These are phyloP conservation scores for Cheilosia vernalis DNA, from an alignment of 2,888 invertebrate genomes.

Conservation along the genomic window DNA sequence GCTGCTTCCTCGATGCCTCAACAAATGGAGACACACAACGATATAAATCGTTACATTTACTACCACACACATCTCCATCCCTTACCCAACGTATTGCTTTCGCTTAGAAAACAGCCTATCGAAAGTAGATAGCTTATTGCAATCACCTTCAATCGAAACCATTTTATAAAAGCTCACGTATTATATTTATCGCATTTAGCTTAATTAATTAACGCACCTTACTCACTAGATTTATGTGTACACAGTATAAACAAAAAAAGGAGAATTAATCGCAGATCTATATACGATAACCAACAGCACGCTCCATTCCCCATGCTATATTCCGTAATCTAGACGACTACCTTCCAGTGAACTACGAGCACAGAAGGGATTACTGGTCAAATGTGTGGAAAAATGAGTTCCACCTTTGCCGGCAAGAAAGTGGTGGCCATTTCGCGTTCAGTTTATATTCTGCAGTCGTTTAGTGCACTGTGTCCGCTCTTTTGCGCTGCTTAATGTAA, in stretches of 20 bases:
- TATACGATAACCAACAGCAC: constrained; percentile 39
- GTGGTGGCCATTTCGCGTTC: constrained; percentile 19
- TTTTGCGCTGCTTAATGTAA: constrained; percentile 2
- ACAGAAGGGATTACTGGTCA: constrained; percentile 64
- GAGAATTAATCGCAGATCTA: constrained; percentile 41
- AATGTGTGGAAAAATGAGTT: constrained; percentile 56
- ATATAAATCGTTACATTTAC: too few species aligned
- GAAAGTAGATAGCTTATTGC: neutral
- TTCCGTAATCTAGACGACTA: constrained; percentile 25
- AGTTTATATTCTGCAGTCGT: constrained; percentile 58
- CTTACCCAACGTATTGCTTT: neutral
- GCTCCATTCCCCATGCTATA: constrained; percentile 32
- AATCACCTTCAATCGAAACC: constrained; percentile 15
- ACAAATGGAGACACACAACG: too few species aligned
- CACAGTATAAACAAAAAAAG: constrained; percentile 3
- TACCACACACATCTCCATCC: neutral
- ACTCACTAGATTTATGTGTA: constrained; percentile 13
- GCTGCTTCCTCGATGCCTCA: too few species aligned
- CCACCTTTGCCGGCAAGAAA: constrained; percentile 45
- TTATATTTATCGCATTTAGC: constrained; percentile 33
- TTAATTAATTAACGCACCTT: constrained; percentile 22
- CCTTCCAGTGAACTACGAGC: constrained; percentile 12
- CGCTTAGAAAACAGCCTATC: neutral
- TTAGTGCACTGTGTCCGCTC: constrained; percentile 28
- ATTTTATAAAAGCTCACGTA: constrained; percentile 24